Base-by-base conservation (phyloP, 2,797 vertebrate species). In the Gymnocypris eckloni region DNA sequence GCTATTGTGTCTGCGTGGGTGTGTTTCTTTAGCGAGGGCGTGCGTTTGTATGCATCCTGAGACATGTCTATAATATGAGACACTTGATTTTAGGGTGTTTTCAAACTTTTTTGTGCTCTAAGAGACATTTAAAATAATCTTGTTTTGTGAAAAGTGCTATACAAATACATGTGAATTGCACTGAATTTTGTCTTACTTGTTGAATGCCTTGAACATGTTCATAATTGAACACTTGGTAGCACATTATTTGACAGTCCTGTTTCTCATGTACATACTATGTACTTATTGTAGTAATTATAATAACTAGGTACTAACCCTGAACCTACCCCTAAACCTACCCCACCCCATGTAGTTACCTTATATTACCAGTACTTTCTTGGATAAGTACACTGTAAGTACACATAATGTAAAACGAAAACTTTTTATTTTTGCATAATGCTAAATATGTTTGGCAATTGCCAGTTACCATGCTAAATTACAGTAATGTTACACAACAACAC, bases 1-100 rank as follows among this genome's bases (percentile, higher is more conserved):
- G 50, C 61, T 9, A 67, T 13, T 70, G 39, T 77, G 48, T 61
- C 11, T 76, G 56, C 12, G 39, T 52, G 39, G 48, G 28, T 86
- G 61, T 72, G 61, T 59, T 67, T 84, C 33, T 70, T 39, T 61
- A 28, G 33, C 10, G 12, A 64, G 56, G 25, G 72, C n/a, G 59
- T 66, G 12, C 6, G 0, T 56, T 50, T 78, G 64, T 56, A 25
- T 78, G 73, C 25, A 45, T 79, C 43, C 12, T 48, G 37, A 15
- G 59, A 25, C 25, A 20, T 33, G 25, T 37, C 48, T 33, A 20
- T 12, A 28, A 73, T 50, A 33, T 20, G 45, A 50, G 72, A 75
- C 15, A 33, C 45, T 13, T 83, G 52, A 61, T 28, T 56, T 18
- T n/a, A 6, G 22, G 12, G 2, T 41, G n/a, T 43, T 33, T 73